Conservation (phyloP, 2,797 vertebrate species). For the Mormyrus proboscirostris region DNA sequence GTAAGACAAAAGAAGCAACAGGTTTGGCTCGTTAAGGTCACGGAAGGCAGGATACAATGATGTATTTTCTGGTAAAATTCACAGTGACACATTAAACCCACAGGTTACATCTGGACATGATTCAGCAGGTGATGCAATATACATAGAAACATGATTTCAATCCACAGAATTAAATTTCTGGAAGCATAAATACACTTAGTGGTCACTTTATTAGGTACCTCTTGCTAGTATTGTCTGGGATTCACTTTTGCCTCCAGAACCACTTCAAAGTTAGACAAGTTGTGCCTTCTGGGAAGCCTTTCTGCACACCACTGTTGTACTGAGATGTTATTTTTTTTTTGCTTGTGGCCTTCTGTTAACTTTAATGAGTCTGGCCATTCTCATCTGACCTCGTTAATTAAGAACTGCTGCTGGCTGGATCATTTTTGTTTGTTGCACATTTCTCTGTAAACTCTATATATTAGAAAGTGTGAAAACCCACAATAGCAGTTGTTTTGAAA, state of each 20-base stretch:
- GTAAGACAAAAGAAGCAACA: neutral
- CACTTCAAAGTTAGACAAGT: neutral
- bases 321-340: neutral
- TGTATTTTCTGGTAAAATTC: slow-evolving; percentile 45
- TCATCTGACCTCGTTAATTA: neutral
- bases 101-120: neutral
- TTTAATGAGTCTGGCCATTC: neutral
- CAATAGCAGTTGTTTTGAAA: neutral
- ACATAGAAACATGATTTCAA: neutral
- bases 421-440: neutral
- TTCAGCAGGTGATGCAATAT: neutral
- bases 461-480: neutral
- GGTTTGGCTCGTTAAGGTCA: neutral
- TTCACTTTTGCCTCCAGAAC: neutral
- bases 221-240: neutral
- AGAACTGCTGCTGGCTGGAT: neutral
- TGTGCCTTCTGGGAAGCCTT: neutral
- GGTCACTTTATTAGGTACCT: neutral
- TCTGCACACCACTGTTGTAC: neutral
- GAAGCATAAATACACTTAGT: neutral
- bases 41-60: neutral
- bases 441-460: neutral
- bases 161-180: neutral
- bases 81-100: neutral
- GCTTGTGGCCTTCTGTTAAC: neutral